These are phyloP conservation scores for Pseudomyrmex cubaensis DNA, from an alignment of 1,140 invertebrate genomes.

Conservation along the genomic window DNA sequence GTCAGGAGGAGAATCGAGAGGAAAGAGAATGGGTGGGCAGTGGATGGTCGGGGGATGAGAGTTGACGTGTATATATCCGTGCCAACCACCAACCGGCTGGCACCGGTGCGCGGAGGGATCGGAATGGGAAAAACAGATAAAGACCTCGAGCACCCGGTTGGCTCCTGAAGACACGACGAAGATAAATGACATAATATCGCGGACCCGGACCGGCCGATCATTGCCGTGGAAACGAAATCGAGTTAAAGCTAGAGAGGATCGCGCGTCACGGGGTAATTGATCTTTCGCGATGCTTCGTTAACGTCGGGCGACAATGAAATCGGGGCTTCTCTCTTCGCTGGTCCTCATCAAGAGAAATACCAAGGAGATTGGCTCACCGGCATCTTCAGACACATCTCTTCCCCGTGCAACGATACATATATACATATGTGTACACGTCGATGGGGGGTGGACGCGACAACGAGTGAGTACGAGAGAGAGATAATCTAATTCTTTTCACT, in stretches of 20 bases:
- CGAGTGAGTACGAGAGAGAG: neutral
- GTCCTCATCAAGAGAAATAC: constrained; percentile 73
- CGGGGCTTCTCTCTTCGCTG: constrained; percentile 38
- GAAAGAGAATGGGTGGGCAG: constrained; percentile 14
- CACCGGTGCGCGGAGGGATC: constrained; percentile 37
- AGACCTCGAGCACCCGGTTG: constrained; percentile 63
- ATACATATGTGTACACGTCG: neutral
- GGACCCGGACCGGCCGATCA: constrained; percentile 77
- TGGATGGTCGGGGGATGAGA: constrained; percentile 30
- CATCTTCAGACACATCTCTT: neutral
- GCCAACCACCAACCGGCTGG: constrained; percentile 60
- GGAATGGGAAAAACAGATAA: constrained; percentile 71
- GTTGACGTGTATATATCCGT: constrained; percentile 67
- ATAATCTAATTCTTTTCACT: constrained; percentile 61
- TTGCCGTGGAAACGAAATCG: constrained; percentile 79
- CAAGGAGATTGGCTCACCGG: constrained; percentile 76
- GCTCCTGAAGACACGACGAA: constrained; percentile 79
- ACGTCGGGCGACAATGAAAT: constrained; percentile 80
- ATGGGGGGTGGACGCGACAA: neutral
- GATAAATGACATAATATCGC: constrained; percentile 85
- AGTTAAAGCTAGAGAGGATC: constrained; percentile 72
- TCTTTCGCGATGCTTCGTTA: constrained; percentile 78
- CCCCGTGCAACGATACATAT: neutral
- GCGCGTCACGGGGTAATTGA: constrained; percentile 76
- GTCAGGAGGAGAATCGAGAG: constrained; percentile 19